Conservation (phyloP, 2,888 invertebrate species). For the Carpatolechia fugitivella region DNA sequence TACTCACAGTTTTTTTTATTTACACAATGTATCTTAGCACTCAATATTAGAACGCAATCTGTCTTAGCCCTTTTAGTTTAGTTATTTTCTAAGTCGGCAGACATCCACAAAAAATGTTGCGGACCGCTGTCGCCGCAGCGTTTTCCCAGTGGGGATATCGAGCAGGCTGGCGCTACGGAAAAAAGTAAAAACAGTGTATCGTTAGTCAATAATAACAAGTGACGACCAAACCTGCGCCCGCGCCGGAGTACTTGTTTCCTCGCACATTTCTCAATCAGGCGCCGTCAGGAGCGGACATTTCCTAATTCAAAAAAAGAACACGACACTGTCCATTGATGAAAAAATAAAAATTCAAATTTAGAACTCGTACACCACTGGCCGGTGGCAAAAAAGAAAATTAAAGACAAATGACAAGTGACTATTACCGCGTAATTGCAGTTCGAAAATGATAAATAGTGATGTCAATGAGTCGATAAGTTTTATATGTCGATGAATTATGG, state of each 20-base stretch:
- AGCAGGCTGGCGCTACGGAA: constrained; percentile 58
- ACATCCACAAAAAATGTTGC: constrained; percentile 45
- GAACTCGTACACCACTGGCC: constrained; percentile 7
- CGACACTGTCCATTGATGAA: background rate
- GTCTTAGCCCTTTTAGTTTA: too few relatives aligned
- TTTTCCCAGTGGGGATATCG: constrained; percentile 69
- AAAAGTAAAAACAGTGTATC: constrained; percentile 71
- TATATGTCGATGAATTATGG: constrained; percentile 26
- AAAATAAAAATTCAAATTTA: background rate
- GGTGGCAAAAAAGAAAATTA: constrained; percentile 5
- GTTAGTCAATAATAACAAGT: constrained; percentile 65
- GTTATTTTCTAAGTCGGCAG: background rate
- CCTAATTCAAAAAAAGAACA: constrained; percentile 24
- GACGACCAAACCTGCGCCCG: constrained; percentile 16
- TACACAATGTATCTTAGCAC: too few relatives aligned
- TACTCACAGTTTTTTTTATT: too few relatives aligned
- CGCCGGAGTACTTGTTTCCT: constrained; percentile 52
- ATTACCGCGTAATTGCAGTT: constrained; percentile 32
- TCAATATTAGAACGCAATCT: too few relatives aligned
- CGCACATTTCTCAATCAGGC: constrained; percentile 66
- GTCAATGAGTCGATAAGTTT: constrained; percentile 31
- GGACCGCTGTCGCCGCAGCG: constrained; percentile 39
- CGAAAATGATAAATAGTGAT: constrained; percentile 37
- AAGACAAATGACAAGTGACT: constrained; percentile 24
- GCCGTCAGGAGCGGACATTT: constrained; percentile 50